Evolutionary conservation across 37 sponge, comb jelly and placozoan species (phyloP).

Genomic region (Amphimedon queenslandica): DNA sequence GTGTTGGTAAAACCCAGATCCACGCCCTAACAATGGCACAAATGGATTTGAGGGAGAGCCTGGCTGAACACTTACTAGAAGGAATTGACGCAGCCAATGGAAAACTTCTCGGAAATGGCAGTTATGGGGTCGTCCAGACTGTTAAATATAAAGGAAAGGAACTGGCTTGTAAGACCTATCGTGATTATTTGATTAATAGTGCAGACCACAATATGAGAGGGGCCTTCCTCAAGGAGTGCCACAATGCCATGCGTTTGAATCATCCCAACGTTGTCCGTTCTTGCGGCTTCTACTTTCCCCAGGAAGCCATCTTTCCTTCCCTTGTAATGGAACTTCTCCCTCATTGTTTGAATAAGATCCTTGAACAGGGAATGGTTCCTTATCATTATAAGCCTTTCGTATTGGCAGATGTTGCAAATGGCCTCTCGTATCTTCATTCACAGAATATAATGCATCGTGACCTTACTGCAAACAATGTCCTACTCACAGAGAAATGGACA

Average conservation of each 20-base stretch:
- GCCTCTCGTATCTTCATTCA: neutral
- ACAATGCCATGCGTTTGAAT: neutral
- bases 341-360: neutral
- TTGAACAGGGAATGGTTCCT: neutral
- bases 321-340: conserved; percentile 1
- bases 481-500: neutral
- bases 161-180: neutral
- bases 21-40: too few relatives aligned
- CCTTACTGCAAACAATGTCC: neutral
- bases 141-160: neutral
- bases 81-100: neutral
- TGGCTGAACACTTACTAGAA: neutral
- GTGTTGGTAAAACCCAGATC: too few relatives aligned
- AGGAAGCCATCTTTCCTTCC: neutral
- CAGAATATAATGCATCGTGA: neutral
- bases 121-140: conserved; percentile 4
- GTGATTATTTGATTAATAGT: neutral
- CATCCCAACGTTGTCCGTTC: conserved; percentile 18
- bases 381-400: neutral
- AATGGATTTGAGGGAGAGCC: too few relatives aligned
- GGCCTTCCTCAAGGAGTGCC: conserved; percentile 1
- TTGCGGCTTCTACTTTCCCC: neutral
- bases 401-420: neutral
- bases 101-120: neutral
- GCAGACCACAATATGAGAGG: neutral